Base-by-base conservation (phyloP, 2,888 invertebrate genomes). In the Corythucha ciliata region DNA sequence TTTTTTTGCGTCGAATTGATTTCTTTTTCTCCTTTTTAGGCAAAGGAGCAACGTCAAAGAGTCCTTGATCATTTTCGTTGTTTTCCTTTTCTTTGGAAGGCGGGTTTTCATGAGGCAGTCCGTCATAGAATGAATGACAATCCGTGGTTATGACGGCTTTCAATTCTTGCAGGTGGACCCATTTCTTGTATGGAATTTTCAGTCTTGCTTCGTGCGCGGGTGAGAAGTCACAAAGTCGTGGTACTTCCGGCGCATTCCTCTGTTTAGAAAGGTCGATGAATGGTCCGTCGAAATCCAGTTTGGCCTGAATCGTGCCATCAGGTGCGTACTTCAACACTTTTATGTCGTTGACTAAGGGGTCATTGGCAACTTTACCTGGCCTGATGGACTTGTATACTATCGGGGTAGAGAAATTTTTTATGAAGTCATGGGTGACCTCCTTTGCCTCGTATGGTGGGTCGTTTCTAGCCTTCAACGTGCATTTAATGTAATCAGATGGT, bases 181-280 rank as follows among this genome's bases (percentile, higher is more conserved):
- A 39, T 21, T 39, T 39, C 18, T n/a, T 39, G 6, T 39, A 21
- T 5, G 6, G 39, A 39, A 39, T 39, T 39, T 39, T 39, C 6
- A 39, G 18, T 6, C 20, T 16, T 5, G 39, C 20, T 20, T 39
- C 39, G 10, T 34, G 34, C 16, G 34, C 34, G 4, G 34, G 34
- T 10, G 10, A 10, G 10, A 34, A 34, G 10, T 4, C 34, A 10
- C 18, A 14, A 10, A 34, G 4, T 34, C 5, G 34, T 34, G 34
- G 34, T 10, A 34, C 34, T 6, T 34, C 34, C 5, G 34, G 34
- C 18, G 34, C n/a, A n/a, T n/a, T n/a, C n/a, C n/a, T n/a, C n/a
- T n/a, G 34, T 34, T 4, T 4, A 10, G 10, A 10, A 16, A 34
- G 34, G 34, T 34, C 34, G 10, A 34, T 10, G 34, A 16, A 34